These are phyloP conservation scores for Nibea albiflora DNA, from an alignment of 2,113 vertebrate species.

Conservation along the genomic window DNA sequence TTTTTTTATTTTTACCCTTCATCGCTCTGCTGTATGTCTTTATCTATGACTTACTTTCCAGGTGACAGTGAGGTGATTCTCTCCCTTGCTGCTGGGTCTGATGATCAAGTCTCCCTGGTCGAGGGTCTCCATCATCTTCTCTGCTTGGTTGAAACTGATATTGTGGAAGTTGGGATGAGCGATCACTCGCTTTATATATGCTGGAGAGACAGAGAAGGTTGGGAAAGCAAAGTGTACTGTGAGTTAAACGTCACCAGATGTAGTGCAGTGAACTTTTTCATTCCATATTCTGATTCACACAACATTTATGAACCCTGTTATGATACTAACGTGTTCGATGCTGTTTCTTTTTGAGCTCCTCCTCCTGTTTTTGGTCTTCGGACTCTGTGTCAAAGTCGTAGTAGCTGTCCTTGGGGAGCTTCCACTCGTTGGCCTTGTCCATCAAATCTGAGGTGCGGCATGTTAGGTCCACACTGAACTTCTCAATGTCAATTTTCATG, in stretches of 20 bases:
- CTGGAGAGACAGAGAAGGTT: conserved; percentile 71
- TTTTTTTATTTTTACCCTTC: not conserved
- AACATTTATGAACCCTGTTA: not conserved
- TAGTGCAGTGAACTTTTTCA: not conserved
- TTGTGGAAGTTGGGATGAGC: conserved; percentile 99
- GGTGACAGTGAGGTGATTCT: conserved; percentile 97
- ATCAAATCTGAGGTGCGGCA: conserved; percentile 96
- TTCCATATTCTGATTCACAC: not conserved
- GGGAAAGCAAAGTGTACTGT: not conserved
- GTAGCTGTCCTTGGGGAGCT: conserved; percentile 96
- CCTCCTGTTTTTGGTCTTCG: conserved; percentile 93
- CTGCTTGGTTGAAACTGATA: conserved; percentile 99
- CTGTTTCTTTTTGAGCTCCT: conserved; percentile 96
- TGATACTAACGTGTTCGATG: conserved; percentile 93
- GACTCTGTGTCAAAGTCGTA: conserved; percentile 96
- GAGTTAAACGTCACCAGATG: not conserved
- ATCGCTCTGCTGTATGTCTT: too few species aligned
- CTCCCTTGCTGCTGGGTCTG: conserved; percentile 97
- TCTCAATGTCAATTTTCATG: conserved; percentile 99
- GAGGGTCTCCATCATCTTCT: conserved; percentile 99
- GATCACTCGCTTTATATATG: conserved; percentile 97
- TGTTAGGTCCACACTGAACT: conserved; percentile 97
- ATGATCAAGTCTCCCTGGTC: conserved; percentile 98
- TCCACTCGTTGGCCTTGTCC: conserved; percentile 99
- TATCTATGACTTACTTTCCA: conserved; percentile 86